Base-by-base conservation (phyloP, 2,888 invertebrate species). In the Temnothorax rugatulus region DNA sequence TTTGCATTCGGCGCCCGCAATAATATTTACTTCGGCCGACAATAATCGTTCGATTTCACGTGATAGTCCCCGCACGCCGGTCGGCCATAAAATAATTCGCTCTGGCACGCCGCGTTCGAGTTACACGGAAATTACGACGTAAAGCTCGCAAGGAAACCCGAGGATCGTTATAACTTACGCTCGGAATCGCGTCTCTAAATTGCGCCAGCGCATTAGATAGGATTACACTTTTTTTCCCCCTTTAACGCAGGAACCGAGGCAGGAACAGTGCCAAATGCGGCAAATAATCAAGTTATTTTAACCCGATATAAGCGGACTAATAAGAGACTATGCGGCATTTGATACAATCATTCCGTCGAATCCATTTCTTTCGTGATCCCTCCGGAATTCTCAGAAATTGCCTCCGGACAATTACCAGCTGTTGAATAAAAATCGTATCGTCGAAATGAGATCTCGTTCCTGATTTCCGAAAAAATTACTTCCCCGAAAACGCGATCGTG, bases 21-120 rank as follows among this genome's bases (percentile, higher is more conserved):
- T 79, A 79, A 79, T 79, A 79, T 79, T 79, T 71, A 79, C 21
- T 2, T 47, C 15, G 34, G 21, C 29, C 44, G 29, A 69, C 47
- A n/a, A 59, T 47, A 69, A 52, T 77, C n/a, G 4, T 3, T 13
- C 21, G 59, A 79, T 50, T 79, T 79, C 34, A 69, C 68, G 57
- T 21, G 71, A 71, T 71, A 68, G 44, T 47, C 15, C 34, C 34
- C 25, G 34, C 47, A 79, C 18, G 21, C 34, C 3, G 13, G 18
- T 34, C 15, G 25, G 47, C 34, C 25, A 18, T 79, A 79, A 79
- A 59, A 71, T 71, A 71, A 79, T 25, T 79, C 38, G 18, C 71
- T 15, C 21, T 3, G 29, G 59, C 57, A 25, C 18, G 59, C 47
- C 5, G 71, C 44, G 18, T 79, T 50, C 59, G 38, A 71, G 57